These are phyloP conservation scores for Montipora capricornis DNA, from an alignment of 64 coral and sea anemone species.

Conservation along the genomic window DNA sequence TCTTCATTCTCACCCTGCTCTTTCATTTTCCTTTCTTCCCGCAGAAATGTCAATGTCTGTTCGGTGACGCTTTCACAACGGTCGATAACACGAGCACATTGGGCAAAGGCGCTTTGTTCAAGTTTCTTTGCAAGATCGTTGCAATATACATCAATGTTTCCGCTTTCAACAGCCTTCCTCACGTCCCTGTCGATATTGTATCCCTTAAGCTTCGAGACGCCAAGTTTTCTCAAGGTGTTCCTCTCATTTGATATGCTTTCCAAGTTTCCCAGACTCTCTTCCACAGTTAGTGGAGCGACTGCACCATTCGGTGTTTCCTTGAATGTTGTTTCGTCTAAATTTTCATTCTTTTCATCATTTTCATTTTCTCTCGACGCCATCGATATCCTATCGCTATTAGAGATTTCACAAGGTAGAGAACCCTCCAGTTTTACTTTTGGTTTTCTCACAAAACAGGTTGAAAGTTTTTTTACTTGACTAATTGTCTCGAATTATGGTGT, in stretches of 20 bases:
- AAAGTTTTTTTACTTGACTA: too few species aligned
- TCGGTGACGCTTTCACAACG: not conserved
- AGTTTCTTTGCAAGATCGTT: not conserved
- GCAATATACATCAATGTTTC: slow-evolving; percentile 9
- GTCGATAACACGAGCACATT: not conserved
- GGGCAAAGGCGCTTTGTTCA: not conserved
- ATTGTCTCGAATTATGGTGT: too few species aligned
- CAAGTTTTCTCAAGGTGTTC: not conserved
- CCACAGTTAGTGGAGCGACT: not conserved
- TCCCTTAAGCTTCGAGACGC: not conserved
- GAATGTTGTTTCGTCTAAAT: too few species aligned
- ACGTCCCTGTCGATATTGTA: not conserved
- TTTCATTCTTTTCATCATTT: too few species aligned
- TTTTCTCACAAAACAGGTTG: too few species aligned
- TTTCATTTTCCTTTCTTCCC: not conserved
- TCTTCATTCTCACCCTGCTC: not conserved
- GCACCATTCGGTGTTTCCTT: not conserved
- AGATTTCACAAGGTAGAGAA: too few species aligned
- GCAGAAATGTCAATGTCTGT: not conserved
- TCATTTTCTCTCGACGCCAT: too few species aligned
- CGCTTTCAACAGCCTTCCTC: not conserved
- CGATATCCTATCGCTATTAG: too few species aligned
- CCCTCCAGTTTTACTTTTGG: too few species aligned
- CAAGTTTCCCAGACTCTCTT: not conserved
- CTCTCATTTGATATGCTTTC: not conserved